A percentile compares a stretch with the other conserved stretches of the same genome.
These are phyloP conservation scores for Sibirionetta formosa DNA, from an alignment of 2,797 vertebrate genomes.

Conservation along the genomic window DNA sequence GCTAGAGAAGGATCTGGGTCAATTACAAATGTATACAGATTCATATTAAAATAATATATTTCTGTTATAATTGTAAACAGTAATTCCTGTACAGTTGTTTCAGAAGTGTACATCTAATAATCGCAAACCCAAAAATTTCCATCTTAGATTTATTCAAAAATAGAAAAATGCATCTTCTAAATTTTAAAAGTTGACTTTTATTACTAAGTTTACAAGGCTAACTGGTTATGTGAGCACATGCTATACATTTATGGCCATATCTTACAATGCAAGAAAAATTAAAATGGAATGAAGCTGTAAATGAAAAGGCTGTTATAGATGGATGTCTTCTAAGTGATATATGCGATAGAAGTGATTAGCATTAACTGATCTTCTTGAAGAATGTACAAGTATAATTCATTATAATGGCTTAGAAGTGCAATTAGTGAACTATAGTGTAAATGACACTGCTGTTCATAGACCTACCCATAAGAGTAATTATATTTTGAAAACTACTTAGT, in stretches of 20 bases:
- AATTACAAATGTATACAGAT: not conserved
- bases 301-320: constrained; percentile 78
- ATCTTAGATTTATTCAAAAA: not conserved
- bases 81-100: not conserved
- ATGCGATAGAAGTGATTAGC: constrained; percentile 83
- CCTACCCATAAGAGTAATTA: constrained; percentile 86
- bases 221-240: constrained; percentile 16
- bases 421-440: constrained; percentile 86
- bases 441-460: constrained; percentile 84
- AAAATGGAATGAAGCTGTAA: constrained; percentile 80
- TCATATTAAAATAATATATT: not conserved
- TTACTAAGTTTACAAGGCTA: constrained; percentile 12
- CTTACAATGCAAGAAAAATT: constrained; percentile 75
- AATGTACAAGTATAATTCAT: constrained; percentile 85
- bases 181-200: not conserved
- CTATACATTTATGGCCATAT: constrained; percentile 60
- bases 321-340: constrained; percentile 82
- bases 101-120: not conserved
- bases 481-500: constrained; percentile 87
- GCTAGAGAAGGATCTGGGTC: not conserved
- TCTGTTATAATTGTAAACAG: not conserved
- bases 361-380: constrained; percentile 84
- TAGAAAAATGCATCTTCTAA: not conserved
- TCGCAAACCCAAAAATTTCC: not conserved
- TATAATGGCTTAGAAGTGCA: constrained; percentile 83